Conservation (phyloP, 2,113 vertebrate species). For the Cavia aperea region DNA sequence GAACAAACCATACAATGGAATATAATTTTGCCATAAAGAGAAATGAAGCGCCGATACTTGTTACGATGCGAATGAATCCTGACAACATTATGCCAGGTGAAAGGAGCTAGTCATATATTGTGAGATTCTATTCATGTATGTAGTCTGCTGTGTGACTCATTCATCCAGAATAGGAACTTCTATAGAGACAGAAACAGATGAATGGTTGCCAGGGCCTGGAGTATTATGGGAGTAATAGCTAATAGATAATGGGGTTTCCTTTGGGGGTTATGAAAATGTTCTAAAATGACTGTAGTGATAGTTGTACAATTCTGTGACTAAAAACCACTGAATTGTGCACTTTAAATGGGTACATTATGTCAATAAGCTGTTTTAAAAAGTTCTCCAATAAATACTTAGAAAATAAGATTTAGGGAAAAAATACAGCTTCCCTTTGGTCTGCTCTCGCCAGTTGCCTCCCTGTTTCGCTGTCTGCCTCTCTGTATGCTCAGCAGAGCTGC, state of each 20-base stretch:
- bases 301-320: not conserved
- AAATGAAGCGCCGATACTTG: not conserved
- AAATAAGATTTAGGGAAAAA: not conserved
- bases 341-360: not conserved
- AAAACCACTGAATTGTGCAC: not conserved
- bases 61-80: not conserved
- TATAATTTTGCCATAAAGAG: constrained; percentile 12
- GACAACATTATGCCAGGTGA: not conserved
- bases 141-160: not conserved
- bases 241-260: not conserved
- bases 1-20: not conserved
- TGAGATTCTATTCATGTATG: not conserved
- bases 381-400: not conserved
- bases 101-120: not conserved
- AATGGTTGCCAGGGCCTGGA: not conserved
- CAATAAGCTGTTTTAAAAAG: not conserved
- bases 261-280: not conserved
- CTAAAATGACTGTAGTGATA: not conserved
- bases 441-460: not conserved
- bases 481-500: not conserved
- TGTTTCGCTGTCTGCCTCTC: not conserved
- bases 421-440: not conserved
- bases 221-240: not conserved
- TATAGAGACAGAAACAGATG: not conserved
- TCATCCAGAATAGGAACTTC: not conserved